Evolutionary conservation across 2,113 vertebrate genomes (phyloP).

Genomic region (Chroicocephalus ridibundus): DNA sequence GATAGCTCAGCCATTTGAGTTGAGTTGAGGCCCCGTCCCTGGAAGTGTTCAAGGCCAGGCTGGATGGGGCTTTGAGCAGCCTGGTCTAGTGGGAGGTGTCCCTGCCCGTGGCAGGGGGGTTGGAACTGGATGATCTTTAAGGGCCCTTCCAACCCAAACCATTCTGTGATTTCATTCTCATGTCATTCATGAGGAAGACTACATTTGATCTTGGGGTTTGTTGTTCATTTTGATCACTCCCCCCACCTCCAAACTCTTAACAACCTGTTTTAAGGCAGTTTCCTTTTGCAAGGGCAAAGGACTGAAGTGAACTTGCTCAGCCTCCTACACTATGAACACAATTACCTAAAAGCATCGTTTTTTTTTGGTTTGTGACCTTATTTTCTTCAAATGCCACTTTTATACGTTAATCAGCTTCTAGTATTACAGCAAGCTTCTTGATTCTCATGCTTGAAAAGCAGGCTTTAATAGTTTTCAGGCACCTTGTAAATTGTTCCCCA

Average conservation of each 20-base stretch:
- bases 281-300: background rate
- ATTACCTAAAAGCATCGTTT: accelerated
- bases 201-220: background rate
- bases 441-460: background rate
- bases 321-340: background rate
- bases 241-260: background rate
- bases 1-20: background rate
- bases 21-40: background rate
- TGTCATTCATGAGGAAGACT: background rate
- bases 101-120: too few relatives aligned
- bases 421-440: background rate
- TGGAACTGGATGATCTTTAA: background rate
- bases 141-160: background rate
- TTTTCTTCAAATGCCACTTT: background rate
- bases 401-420: background rate
- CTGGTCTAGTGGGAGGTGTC: background rate
- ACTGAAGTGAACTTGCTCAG: background rate
- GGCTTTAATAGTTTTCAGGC: background rate
- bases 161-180: background rate
- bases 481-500: background rate
- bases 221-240: background rate
- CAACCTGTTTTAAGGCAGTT: background rate
- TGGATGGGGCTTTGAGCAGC: background rate
- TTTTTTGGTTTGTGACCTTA: background rate
- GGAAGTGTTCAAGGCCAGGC: background rate